Conservation (phyloP, 2,113 vertebrate species). For the Siniperca knerii region DNA sequence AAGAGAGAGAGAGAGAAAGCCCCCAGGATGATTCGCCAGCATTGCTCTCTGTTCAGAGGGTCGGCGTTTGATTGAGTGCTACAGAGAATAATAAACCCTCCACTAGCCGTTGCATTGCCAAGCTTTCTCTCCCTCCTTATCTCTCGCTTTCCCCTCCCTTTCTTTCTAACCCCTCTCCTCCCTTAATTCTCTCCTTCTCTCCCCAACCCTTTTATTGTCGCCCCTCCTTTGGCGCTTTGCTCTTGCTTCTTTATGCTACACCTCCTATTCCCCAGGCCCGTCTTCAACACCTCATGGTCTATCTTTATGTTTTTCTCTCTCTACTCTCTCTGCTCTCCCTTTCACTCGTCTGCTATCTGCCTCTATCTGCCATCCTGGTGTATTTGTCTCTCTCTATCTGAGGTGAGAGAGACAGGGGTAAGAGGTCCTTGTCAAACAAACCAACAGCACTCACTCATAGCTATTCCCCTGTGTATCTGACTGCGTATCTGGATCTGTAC, state of each 20-base stretch:
- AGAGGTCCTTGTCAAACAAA: slow-evolving; percentile 85
- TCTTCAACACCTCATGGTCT: slow-evolving; percentile 72
- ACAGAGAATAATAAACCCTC: slow-evolving; percentile 96
- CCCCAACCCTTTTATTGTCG: slow-evolving; percentile 72
- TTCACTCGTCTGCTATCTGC: slow-evolving; percentile 72
- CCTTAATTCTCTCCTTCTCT: slow-evolving; percentile 72
- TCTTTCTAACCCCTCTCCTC: slow-evolving; percentile 73
- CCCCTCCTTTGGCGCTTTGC: slow-evolving; percentile 74
- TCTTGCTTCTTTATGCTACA: slow-evolving; percentile 70
- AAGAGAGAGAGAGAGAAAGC: slow-evolving; percentile 82
- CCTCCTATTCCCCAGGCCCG: slow-evolving; percentile 70
- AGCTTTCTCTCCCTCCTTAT: slow-evolving; percentile 83
- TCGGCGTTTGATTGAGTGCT: slow-evolving; percentile 94
- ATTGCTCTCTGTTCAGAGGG: slow-evolving; percentile 93
- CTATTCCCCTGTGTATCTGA: slow-evolving; percentile 78
- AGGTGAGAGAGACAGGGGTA: slow-evolving; percentile 82
- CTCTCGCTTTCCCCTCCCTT: slow-evolving; percentile 67
- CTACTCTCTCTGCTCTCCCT: slow-evolving; percentile 47
- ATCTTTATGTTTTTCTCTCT: slow-evolving; percentile 68
- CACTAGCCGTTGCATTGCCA: slow-evolving; percentile 86
- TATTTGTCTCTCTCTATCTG: slow-evolving; percentile 81
- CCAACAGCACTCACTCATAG: slow-evolving; percentile 82
- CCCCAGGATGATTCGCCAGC: slow-evolving; percentile 93
- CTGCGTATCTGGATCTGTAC: slow-evolving; percentile 75
- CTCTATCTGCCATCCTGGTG: slow-evolving; percentile 74